Base-by-base conservation (phyloP, 2,888 invertebrate species). In the Danaus chrysippus region DNA sequence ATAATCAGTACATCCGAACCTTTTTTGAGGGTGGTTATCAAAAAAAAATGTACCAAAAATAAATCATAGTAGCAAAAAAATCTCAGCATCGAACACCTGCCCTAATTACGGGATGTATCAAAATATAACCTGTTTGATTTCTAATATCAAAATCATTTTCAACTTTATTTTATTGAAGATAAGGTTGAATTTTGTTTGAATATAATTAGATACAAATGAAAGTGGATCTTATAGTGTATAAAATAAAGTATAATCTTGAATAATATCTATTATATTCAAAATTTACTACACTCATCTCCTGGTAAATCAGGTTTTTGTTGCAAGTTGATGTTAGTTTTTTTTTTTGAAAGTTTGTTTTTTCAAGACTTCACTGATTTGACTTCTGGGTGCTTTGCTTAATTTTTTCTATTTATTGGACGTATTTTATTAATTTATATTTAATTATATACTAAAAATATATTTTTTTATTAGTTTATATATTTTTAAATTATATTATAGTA, bases 51-150 rank as follows among this genome's bases (percentile, higher is more conserved):
- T 46, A 46, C 56, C 49, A 54, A 61, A 62, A 59, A 58, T 52
- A 57, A 64, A 41, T 54, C 63, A 67, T 62, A 65, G 23, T 62
- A 61, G 64, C 61, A 63, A 59, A 56, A 63, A 62, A 63, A 64
- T 64, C 70, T 59, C 64, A 65, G 64, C 65, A 63, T 58, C 58
- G 65, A 65, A 68, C 70, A 71, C 70, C 70, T 70, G 70, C 70
- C 65, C 70, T 66, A 69, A 70, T 71, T 71, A 68, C 65, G 63
- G 65, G 61, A 65, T 61, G 60, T 64, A 65, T 63, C 66, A 66
- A 66, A 65, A 69, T 64, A 61, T 58, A 44, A 54, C 59, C 57
- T 64, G 59, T 53, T 63, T 19, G 15, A 53, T 63, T 54, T 59
- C 15, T 46, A 41, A 15, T 3, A n/a, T 15, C 0, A 19, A 42